phyloP scores from a whole-genome alignment of 2,113 vertebrate species.

The Oxyruncus cristatus region DNA sequence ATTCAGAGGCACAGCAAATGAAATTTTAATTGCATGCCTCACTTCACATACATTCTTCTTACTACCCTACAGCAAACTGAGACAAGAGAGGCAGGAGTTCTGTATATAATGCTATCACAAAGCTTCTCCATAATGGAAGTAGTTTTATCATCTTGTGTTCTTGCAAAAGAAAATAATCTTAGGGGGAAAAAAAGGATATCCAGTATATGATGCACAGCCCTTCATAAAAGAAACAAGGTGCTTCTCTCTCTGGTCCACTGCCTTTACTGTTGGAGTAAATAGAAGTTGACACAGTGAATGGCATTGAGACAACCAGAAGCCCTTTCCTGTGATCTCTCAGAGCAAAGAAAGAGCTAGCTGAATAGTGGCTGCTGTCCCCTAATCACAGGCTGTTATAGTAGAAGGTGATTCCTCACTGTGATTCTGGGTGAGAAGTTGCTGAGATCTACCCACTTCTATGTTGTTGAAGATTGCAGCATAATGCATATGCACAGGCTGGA shows the following conservation, averaged over 20 bases:
- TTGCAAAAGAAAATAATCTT: neutral
- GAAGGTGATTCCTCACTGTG: neutral
- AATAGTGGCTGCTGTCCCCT: neutral
- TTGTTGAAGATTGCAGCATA: neutral
- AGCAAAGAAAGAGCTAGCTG: neutral
- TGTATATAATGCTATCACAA: neutral
- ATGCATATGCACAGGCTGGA: neutral
- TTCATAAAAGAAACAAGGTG: neutral
- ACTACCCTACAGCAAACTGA: neutral
- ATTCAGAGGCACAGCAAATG: neutral
- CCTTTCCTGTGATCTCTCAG: neutral
- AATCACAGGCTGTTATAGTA: neutral
- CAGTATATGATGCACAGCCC: neutral
- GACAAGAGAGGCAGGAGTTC: neutral
- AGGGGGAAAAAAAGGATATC: neutral
- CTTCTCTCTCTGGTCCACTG: neutral
- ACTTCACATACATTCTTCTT: neutral
- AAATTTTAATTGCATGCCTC: neutral
- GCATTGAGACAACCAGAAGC: neutral
- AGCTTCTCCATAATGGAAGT: neutral
- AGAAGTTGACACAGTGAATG: neutral
- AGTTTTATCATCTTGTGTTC: neutral
- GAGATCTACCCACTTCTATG: neutral
- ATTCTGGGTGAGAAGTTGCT: neutral
- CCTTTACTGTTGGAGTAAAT: neutral